Conservation (phyloP, 2,888 invertebrate genomes). For the Tipula helvola region DNA sequence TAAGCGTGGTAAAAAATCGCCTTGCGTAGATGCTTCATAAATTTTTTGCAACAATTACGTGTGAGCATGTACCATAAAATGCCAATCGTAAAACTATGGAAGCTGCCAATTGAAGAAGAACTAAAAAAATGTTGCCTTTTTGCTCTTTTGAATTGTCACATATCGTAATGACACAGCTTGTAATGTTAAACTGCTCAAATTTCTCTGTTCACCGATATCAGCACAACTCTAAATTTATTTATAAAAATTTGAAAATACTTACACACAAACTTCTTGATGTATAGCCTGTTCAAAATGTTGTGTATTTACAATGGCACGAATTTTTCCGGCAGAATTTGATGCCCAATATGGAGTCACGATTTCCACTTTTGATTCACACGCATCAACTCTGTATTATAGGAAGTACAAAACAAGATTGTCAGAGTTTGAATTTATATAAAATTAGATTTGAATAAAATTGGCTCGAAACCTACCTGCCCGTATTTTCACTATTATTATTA, state of each 20-base stretch:
- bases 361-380: slow-evolving; percentile 84
- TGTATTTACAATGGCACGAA: slow-evolving; percentile 84
- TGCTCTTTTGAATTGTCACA: too few species aligned
- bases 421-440: not conserved
- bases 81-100: too few species aligned
- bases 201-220: too few species aligned
- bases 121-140: too few species aligned
- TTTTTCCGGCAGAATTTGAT: slow-evolving; percentile 80
- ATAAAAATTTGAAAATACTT: slow-evolving; percentile 32
- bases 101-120: too few species aligned
- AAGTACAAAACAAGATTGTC: not conserved
- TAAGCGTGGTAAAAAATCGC: too few species aligned
- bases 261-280: slow-evolving; percentile 91
- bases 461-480: slow-evolving; percentile 24
- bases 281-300: slow-evolving; percentile 92
- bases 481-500: slow-evolving; percentile 14
- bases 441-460: not conserved
- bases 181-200: too few species aligned
- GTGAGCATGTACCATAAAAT: too few species aligned
- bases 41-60: too few species aligned
- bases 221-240: not conserved
- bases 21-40: too few species aligned
- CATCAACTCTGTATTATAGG: slow-evolving; percentile 48
- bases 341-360: slow-evolving; percentile 93
- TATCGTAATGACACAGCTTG: too few species aligned